Base-by-base conservation (phyloP, 2,113 vertebrate species). In the Columba janthina region DNA sequence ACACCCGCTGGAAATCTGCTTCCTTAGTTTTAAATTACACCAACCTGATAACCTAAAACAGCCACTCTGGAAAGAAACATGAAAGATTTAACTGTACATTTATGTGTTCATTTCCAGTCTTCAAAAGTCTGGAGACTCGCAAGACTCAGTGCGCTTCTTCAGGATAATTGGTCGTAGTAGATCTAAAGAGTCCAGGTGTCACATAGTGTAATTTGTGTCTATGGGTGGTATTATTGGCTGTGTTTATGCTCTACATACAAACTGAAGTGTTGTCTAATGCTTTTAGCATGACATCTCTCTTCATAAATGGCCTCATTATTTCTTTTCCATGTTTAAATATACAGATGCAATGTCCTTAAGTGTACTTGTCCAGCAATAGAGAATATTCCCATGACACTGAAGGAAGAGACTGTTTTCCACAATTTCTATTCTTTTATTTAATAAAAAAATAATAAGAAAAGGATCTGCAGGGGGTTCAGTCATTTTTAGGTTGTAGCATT, bases 281-380 rank as follows among this genome's bases (percentile, higher is more conserved):
- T 66, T 83, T 85, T 79, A 91, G 14, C 38, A 67, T 40, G 36
- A 73, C 62, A 80, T 66, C 29, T 76, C 16, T 85, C 22, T 64
- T 95, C 26, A 71, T 67, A 85, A 91, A 74, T 67, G 34, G 29
- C 38, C 60, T 94, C 56, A 93, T 90, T 84, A 85, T 64, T 93
- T 94, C 67, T 91, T 77, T 85, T 71, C 42, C 56, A 14, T 14
- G 1, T 83, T 93, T 84, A 90, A 93, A 92, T 79, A 62, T 25
- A 77, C 16, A 77, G 50, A 89, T 93, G 5, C 19, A 79, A n/a
- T 51, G 56, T 53, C 9, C 15, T 64, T 42, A 62, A 64, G 2
- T 10, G 9, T 74, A 26, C 9, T 88, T 85, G 58, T 40, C 81
- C 64, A 88, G 56, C 60, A 70, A 56, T 5, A 88, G 12, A 51